Base-by-base conservation (phyloP, 1,140 invertebrate genomes). In the Mya arenaria region DNA sequence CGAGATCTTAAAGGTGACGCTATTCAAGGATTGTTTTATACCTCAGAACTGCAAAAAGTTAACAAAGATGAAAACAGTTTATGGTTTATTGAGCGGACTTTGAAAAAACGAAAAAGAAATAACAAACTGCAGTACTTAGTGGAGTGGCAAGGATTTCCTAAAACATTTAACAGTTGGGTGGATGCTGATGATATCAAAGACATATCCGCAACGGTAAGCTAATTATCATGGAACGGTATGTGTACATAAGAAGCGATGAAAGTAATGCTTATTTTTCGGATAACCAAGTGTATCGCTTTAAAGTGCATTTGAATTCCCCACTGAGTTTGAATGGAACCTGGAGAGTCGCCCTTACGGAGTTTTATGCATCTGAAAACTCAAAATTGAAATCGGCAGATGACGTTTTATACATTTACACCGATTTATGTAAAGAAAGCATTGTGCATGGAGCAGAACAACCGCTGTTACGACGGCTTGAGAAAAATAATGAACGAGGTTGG, bases 1-100 rank as follows among this genome's bases (percentile, higher is more conserved):
- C 36, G 15, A 3, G 58, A 74, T 39, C 62, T 74, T 36, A 55
- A 63, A 44, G 37, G 39, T 36, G 65, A 84, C 52, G 15, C 34
- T 23, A 71, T 84, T 5, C 55, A 25, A 30, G 78, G 72, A 41
- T 56, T 78, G 44, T 82, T 82, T 66, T 71, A 81, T 52, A 37
- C 56, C 15, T 8, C 62, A 6, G 84, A 85, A 60, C 68, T 85
- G 5, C 78, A 82, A 73, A 71, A 58, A 55, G 66, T 85, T 2
- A 19, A 82, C 13, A 79, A 78, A 56, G 41, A 74, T 52, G 68
- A 68, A 60, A 85, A 65, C n/a, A 66, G 58, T n/a, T 66, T 77
- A 30, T 77, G 62, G 74, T 77, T 77, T 52, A 65, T 77, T 17
- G 39, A 77, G n/a, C 37, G 25, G 10, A 65, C 36, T 32, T 44